Percentiles rank a stretch among this genome's conserved stretches.
Conservation (phyloP, 2,888 invertebrate species). For the Apamea anceps region DNA sequence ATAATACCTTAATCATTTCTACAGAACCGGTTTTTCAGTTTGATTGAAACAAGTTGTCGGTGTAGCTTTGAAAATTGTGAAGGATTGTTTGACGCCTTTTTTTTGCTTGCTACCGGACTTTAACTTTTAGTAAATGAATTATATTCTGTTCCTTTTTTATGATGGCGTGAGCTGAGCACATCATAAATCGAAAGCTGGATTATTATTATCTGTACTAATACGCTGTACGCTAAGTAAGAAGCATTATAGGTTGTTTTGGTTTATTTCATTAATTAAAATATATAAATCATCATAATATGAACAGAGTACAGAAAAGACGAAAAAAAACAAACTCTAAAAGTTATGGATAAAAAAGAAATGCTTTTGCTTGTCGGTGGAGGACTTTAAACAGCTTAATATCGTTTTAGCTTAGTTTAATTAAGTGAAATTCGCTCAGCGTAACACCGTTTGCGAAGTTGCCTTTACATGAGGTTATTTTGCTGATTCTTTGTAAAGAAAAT, state of each 20-base stretch:
- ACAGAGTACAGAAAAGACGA: no score
- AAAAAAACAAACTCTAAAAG: neutral
- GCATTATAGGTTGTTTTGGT: neutral
- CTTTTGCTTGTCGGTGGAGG: neutral
- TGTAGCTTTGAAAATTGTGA: constrained; percentile 6
- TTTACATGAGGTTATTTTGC: neutral
- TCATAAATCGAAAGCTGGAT: neutral
- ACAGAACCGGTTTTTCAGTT: neutral
- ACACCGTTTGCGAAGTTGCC: constrained; percentile 3
- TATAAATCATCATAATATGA: neutral
- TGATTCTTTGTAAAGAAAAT: neutral
- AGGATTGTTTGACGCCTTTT: neutral
- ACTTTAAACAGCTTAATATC: neutral
- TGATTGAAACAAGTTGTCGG: neutral
- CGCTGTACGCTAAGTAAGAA: neutral
- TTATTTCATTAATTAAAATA: neutral
- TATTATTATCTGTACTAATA: neutral
- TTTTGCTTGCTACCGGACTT: neutral
- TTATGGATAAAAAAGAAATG: neutral
- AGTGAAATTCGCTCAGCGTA: neutral
- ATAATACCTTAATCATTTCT: neutral
- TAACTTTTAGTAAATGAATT: neutral
- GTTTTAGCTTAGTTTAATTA: neutral
- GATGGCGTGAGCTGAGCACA: neutral
- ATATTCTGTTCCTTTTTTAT: neutral